Evolutionary conservation across 2,113 vertebrate genomes (phyloP).

Genomic region (Pampusana beccarii): DNA sequence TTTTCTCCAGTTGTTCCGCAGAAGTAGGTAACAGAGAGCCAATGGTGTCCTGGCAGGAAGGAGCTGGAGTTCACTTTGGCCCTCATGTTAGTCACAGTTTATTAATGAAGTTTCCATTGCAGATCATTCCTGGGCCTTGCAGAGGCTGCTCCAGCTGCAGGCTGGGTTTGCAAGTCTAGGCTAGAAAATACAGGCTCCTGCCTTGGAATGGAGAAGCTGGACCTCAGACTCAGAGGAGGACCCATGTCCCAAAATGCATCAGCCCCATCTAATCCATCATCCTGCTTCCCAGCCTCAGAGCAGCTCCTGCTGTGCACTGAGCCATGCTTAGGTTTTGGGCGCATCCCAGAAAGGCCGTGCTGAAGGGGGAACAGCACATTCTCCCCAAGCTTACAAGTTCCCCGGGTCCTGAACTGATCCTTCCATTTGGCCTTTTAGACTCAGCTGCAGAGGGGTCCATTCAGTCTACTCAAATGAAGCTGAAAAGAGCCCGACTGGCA

Average conservation of each 20-base stretch:
- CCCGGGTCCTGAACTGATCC: neutral
- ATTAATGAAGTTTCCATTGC: neutral
- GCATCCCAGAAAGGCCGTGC: neutral
- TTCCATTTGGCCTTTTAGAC: conserved; percentile 73
- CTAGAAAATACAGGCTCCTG: neutral
- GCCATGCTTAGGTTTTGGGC: neutral
- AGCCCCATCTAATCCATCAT: neutral
- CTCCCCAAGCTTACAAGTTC: neutral
- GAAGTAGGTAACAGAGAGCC: neutral
- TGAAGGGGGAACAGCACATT: neutral
- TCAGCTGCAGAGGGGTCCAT: conserved; percentile 79
- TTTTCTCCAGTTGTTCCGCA: neutral
- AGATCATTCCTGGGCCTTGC: neutral
- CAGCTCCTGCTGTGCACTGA: neutral
- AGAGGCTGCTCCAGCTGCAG: neutral
- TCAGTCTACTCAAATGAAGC: conserved; percentile 87
- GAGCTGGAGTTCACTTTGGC: neutral
- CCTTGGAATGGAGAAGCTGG: neutral
- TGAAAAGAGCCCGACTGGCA: conserved; percentile 88
- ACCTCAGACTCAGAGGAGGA: neutral
- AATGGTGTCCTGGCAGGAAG: neutral
- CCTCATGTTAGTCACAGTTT: neutral
- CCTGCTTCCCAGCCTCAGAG: neutral
- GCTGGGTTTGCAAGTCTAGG: neutral
- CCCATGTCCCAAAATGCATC: neutral